These are phyloP conservation scores for Polymixis lichenea DNA, from an alignment of 2,888 invertebrate genomes.

Conservation along the genomic window DNA sequence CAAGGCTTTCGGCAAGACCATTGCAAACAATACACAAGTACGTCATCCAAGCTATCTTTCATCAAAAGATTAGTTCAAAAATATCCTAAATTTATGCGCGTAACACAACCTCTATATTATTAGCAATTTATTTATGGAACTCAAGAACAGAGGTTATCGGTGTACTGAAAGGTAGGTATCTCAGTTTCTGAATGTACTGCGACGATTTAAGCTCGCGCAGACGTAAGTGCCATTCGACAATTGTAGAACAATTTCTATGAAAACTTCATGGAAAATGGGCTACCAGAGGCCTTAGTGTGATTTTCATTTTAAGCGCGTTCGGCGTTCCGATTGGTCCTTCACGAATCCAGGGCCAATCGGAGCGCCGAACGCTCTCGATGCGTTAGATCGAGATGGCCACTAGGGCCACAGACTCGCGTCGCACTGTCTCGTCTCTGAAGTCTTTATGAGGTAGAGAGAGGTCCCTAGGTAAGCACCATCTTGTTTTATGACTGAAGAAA, in stretches of 20 bases:
- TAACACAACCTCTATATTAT: constrained; percentile 7
- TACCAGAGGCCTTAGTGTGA: too few relatives aligned
- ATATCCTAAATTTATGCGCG: constrained; percentile 32
- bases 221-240: too few relatives aligned
- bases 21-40: not conserved
- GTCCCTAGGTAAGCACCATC: not conserved
- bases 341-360: too few relatives aligned
- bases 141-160: constrained; percentile 26
- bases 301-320: too few relatives aligned
- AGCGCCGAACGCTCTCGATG: too few relatives aligned
- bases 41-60: not conserved
- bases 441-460: not conserved
- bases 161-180: constrained; percentile 1
- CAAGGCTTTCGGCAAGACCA: not conserved
- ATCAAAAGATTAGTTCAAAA: constrained; percentile 2
- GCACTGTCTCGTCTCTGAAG: too few relatives aligned
- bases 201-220: not conserved
- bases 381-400: too few relatives aligned
- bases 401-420: too few relatives aligned
- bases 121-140: constrained; percentile 17
- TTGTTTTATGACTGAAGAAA: not conserved
- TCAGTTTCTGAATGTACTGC: not conserved
- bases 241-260: too few relatives aligned
- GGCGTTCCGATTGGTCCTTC: too few relatives aligned
- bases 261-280: too few relatives aligned